These are phyloP conservation scores for Oryzias javanicus DNA, from an alignment of 2,113 vertebrate species.

Conservation along the genomic window DNA sequence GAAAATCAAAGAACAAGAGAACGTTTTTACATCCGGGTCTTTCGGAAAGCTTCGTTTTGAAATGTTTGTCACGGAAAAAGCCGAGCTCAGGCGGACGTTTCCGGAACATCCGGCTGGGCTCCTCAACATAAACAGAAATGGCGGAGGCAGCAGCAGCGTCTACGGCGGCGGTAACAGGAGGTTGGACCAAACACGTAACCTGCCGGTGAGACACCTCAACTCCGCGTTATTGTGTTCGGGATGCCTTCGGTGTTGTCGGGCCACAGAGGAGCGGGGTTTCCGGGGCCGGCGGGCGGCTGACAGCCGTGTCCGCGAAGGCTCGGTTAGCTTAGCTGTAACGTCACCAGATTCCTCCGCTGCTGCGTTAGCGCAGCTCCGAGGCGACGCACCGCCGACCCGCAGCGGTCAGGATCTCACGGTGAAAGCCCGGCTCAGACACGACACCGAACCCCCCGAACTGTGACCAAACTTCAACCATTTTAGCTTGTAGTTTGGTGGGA, in stretches of 20 bases:
- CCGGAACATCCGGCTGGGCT: constrained; percentile 78
- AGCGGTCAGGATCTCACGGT: too few relatives aligned
- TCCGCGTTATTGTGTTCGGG: rapidly evolving
- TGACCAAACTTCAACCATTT: too few relatives aligned
- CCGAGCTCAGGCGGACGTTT: constrained; percentile 59
- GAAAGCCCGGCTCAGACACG: too few relatives aligned
- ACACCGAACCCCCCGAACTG: too few relatives aligned
- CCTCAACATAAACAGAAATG: constrained; percentile 85
- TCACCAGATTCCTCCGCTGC: constrained; percentile 20
- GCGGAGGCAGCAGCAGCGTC: constrained; percentile 82
- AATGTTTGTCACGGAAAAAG: constrained; percentile 29
- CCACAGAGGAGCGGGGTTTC: background rate
- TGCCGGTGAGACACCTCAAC: constrained; percentile 70
- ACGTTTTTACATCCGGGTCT: too few relatives aligned
- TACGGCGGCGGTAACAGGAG: constrained; percentile 72
- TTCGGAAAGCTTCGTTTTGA: constrained; percentile 7
- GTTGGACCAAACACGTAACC: constrained; percentile 83
- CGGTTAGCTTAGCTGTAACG: constrained; percentile 29
- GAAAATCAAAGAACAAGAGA: too few relatives aligned
- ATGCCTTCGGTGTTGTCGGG: background rate
- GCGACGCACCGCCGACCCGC: too few relatives aligned
- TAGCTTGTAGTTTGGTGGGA: too few relatives aligned
- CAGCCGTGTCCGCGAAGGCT: constrained; percentile 24
- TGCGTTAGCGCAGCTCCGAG: constrained; percentile 14
- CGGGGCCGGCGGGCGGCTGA: constrained; percentile 6